phyloP scores from a whole-genome alignment of 1,140 invertebrate genomes.

The Penaeus japonicus region DNA sequence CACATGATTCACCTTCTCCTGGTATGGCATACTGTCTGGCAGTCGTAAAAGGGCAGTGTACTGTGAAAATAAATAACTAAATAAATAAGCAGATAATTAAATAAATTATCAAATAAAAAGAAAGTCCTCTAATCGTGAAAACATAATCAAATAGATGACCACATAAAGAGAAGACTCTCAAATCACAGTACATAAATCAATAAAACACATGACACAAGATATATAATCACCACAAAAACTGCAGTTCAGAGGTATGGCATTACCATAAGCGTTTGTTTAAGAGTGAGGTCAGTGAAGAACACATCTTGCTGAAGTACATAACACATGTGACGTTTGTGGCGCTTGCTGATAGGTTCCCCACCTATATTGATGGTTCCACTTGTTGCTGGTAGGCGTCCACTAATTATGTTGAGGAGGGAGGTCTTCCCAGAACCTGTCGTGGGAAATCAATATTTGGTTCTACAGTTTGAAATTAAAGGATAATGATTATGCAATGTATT shows the following conservation, averaged over 20 bases:
- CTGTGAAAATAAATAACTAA: constrained; percentile 63
- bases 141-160: too few species aligned
- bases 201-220: not conserved
- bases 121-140: too few species aligned
- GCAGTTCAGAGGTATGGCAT: not conserved
- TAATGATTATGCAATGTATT: not conserved
- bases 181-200: not conserved
- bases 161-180: not conserved
- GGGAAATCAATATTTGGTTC: not conserved
- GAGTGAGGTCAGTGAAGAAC: constrained; percentile 70
- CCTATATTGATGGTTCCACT: constrained; percentile 79
- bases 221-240: not conserved
- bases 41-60: constrained; percentile 77
- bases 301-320: constrained; percentile 81
- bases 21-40: constrained; percentile 77
- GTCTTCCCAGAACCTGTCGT: constrained; percentile 79
- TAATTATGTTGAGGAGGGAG: constrained; percentile 79
- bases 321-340: constrained; percentile 79
- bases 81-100: not conserved
- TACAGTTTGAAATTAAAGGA: not conserved
- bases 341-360: constrained; percentile 77
- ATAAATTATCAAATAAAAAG: not conserved
- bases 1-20: constrained; percentile 81
- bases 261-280: constrained; percentile 80
- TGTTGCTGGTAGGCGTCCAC: constrained; percentile 72